These are phyloP conservation scores for Oithona nana DNA, from an alignment of 2,888 invertebrate species.

Conservation along the genomic window DNA sequence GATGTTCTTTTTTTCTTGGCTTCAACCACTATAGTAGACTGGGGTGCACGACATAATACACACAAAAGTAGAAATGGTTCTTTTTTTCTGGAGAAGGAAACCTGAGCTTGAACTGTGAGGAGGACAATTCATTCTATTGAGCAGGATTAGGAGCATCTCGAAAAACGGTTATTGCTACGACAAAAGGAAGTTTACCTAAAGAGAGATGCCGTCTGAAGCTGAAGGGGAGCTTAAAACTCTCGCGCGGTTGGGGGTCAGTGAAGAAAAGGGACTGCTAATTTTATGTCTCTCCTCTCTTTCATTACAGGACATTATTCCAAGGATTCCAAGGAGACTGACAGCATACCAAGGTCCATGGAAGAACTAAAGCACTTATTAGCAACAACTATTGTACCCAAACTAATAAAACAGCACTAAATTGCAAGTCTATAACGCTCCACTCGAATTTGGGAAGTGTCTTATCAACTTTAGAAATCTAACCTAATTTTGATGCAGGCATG, in stretches of 20 bases:
- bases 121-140: neutral
- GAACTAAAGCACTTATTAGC: no score
- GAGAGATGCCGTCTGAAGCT: neutral
- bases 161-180: neutral
- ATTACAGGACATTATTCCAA: no score
- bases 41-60: neutral
- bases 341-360: no score
- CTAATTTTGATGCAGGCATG: no score
- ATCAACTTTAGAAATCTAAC: no score
- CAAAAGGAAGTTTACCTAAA: neutral
- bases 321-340: no score
- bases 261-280: neutral
- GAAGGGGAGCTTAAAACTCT: no score
- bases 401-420: no score
- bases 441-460: no score
- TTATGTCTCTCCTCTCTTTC: neutral
- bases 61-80: neutral
- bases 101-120: neutral
- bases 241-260: neutral
- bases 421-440: no score
- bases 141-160: neutral
- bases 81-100: neutral
- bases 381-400: no score
- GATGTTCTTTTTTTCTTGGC: neutral
- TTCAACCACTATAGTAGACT: no score